Evolutionary conservation across 2,888 invertebrate species (phyloP), one percentile per base, ranked within the genome.

Genomic region (Limnephilus auricula): DNA sequence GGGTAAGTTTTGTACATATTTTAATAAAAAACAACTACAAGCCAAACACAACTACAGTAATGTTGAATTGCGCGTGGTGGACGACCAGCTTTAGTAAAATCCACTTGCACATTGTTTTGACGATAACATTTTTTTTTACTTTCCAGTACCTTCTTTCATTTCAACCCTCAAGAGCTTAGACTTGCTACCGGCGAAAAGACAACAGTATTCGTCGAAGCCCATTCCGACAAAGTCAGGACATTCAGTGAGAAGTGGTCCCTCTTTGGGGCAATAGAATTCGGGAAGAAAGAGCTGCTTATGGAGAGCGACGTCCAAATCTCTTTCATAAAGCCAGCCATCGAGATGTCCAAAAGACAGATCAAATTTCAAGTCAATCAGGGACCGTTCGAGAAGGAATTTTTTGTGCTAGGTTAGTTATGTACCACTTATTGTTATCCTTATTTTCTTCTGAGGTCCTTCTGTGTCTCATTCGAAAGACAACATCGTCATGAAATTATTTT

Each of bases 321-420:
- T 5, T 92, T 92, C 80, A 80, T 92, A 31, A 90, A 89, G 37
- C 92, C 92, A 6, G 32, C 78, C 15, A 37, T 92, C 5, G 84
- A 89, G 18, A 45, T 78, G 79, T 92, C 92, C 65, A 92, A 92
- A 65, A 31, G 37, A 0, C 37, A 25, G 5, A 79, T 92, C 15
- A 83, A 65, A 25, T 92, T 92, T 80, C 90, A 92, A 89, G 89
- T 92, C 25, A 92, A 92, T 34, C 83, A 88, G 45, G 92, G 92
- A 79, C 90, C 84, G 10, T 90, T 79, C 34, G 90, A 92, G 34
- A 78, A 90, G 37, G 85, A 92, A 50, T 92, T 92, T 79, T 92
- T 85, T 31, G 85, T 92, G 12, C 78, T 86, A 12, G 92, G 92
- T 92, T 34, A 15, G 65, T 80, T 40, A 40, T 13, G 45, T 45